These are phyloP conservation scores for Burhinus oedicnemus DNA, from an alignment of 2,113 vertebrate species.

Conservation along the genomic window DNA sequence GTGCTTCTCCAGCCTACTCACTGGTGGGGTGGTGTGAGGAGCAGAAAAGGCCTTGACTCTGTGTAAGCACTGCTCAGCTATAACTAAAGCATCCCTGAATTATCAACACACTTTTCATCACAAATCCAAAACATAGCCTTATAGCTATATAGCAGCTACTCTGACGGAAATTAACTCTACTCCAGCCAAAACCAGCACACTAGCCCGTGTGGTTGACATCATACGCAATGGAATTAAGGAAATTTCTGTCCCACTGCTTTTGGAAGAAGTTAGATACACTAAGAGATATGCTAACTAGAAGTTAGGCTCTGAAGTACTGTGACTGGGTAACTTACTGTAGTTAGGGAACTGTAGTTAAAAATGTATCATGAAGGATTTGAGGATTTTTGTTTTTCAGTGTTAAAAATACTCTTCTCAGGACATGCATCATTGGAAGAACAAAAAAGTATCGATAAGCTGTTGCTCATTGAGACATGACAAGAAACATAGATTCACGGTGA, in stretches of 20 bases:
- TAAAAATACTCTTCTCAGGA: background rate
- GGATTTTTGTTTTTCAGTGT: background rate
- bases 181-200: background rate
- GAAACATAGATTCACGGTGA: background rate
- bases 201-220: background rate
- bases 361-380: background rate
- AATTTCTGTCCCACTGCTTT: background rate
- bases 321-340: background rate
- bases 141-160: background rate
- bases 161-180: background rate
- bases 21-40: background rate
- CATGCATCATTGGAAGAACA: background rate
- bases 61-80: background rate
- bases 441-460: background rate
- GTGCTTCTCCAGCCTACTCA: background rate
- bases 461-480: background rate
- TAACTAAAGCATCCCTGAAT: background rate
- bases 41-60: background rate
- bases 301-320: background rate
- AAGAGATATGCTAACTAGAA: background rate
- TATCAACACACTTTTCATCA: background rate
- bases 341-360: background rate
- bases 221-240: background rate
- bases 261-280: background rate
- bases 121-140: background rate